Percentiles rank a stretch among this genome's conserved stretches.
phyloP scores from a whole-genome alignment of 1,140 invertebrate genomes.

The Lutraria rhynchaena region DNA sequence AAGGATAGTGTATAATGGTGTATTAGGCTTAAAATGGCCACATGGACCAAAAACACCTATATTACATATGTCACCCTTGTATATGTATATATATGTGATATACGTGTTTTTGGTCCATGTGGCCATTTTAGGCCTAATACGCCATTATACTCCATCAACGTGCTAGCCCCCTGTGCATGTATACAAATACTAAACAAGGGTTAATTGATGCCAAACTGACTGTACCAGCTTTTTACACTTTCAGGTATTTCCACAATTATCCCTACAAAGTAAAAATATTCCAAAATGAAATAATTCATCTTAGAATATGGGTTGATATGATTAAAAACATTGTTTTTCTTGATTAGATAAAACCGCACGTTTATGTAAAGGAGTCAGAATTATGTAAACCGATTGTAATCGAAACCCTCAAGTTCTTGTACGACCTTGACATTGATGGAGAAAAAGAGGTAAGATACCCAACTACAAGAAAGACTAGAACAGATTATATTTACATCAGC shows the following conservation, averaged over 20 bases:
- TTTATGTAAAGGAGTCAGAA: conserved; percentile 86
- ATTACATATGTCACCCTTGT: too few relatives aligned
- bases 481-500: too few relatives aligned
- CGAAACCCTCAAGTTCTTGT: conserved; percentile 88
- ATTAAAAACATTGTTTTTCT: background rate
- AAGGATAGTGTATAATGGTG: too few relatives aligned
- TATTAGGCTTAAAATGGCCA: too few relatives aligned
- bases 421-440: conserved; percentile 87
- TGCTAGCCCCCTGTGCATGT: background rate
- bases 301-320: background rate
- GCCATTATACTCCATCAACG: too few relatives aligned
- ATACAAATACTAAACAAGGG: background rate
- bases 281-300: background rate
- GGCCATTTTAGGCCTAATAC: too few relatives aligned
- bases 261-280: background rate
- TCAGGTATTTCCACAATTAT: background rate
- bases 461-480: too few relatives aligned
- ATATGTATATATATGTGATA: too few relatives aligned
- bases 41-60: too few relatives aligned
- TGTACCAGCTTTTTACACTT: background rate
- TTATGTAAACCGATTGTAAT: conserved; percentile 88
- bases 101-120: too few relatives aligned
- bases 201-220: background rate
- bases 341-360: conserved; percentile 82
- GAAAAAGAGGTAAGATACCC: conserved; percentile 61